Conservation (phyloP, 2,888 invertebrate species). For the Odontocolon sp. region DNA sequence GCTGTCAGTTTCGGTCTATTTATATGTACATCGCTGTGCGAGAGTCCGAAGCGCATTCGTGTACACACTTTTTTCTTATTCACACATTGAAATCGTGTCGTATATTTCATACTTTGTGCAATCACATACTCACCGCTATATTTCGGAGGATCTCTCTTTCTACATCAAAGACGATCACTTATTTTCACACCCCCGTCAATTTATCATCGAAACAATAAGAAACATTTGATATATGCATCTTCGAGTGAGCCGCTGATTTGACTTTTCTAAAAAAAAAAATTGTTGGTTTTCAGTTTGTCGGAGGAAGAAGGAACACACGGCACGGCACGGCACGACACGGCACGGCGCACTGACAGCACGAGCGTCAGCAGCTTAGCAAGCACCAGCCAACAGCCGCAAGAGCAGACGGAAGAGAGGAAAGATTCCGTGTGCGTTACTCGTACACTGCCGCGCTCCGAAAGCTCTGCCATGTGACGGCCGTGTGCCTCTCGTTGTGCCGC, state of each 20-base stretch:
- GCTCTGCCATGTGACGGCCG: constrained; percentile 58
- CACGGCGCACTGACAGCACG: constrained; percentile 76
- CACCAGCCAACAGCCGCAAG: constrained; percentile 62
- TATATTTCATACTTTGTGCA: no score
- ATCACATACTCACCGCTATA: no score
- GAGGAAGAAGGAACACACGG: constrained; percentile 43
- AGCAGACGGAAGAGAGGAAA: constrained; percentile 59
- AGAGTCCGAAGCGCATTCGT: constrained; percentile 36
- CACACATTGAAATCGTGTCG: no score
- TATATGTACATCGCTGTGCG: constrained; percentile 69
- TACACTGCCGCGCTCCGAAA: constrained; percentile 37
- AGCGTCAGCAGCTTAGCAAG: constrained; percentile 69
- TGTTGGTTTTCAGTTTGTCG: background rate
- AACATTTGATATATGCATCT: no score
- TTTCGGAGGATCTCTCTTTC: no score
- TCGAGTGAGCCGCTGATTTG: no score
- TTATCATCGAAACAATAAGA: no score
- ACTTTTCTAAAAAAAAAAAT: no score
- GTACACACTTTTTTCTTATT: no score
- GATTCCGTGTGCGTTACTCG: constrained; percentile 51
- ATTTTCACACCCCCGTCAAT: no score
- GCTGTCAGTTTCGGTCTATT: constrained; percentile 78
- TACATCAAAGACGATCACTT: no score
- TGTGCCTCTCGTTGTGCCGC: constrained; percentile 35
- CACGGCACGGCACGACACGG: constrained; percentile 68